Evolutionary conservation across 2,797 vertebrate species (phyloP), one percentile per base, ranked within the genome.

Genomic region (Peromyscus eremicus): DNA sequence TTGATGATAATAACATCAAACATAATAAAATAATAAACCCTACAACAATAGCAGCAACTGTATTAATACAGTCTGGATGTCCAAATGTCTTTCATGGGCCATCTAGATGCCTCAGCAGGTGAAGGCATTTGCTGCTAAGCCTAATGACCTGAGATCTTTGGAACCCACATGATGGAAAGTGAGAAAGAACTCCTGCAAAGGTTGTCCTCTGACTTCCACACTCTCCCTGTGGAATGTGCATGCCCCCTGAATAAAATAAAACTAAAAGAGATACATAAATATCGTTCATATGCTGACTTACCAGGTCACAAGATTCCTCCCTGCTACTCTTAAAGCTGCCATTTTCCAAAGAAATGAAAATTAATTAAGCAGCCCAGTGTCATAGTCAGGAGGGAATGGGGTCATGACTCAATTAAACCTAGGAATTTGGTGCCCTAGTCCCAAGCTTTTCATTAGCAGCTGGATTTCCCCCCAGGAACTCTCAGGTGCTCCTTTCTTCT

Each of bases 401-500:
- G 16, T 6, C 10, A 23, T 17, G 43, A 46, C 29, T 43, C 19
- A 34, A 40, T 40, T 43, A 34, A n/a, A 95, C 52, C 10, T 43
- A 70, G 73, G n/a, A 9, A 25, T n/a, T 85, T 66, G 70, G 57
- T 7, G 2, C 27, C 11, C 23, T 23, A 32, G 55, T 25, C 1
- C 19, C 43, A 19, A 14, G 10, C 6, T 70, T 14, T 29, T 77
- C 27, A 29, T n/a, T 9, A 32, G 29, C 66, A 82, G 52, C 7
- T 10, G 12, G 2, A 0, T 52, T 32, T 32, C 3, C 68, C 76
- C 9, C n/a, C 10, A 5, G 1, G 12, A 19, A 27, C 2, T 1
- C n/a, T 43, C 8, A 0, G 1, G 6, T 77, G 34, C 8, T 73
- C 43, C 6, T 49, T 52, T 93, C 25, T 84, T 80, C 4, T 19